Evolutionary conservation across 2,888 invertebrate species (phyloP), one percentile per base, ranked within the genome.

Genomic region (Andrena minutula): DNA sequence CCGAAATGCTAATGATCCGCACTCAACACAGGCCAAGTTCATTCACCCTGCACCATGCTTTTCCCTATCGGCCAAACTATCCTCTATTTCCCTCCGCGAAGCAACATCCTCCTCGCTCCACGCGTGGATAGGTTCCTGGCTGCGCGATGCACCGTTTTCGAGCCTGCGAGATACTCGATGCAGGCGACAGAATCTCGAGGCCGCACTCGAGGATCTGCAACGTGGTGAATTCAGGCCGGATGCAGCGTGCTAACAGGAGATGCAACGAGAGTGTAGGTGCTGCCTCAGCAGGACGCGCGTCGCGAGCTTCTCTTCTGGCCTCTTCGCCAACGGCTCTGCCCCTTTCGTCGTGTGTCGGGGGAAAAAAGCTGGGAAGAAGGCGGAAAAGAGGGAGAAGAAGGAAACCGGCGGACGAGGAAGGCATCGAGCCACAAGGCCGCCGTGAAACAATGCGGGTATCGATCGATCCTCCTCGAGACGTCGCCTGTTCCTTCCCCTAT

Each of bases 141-240:
- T 56, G 23, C 32, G 3, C 53, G 53, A n/a, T 26, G 63, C 20
- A 28, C 47, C 56, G 35, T 32, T 26, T 32, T 47, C 32, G 35
- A 51, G 58, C 10, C 41, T 47, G 49, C 63, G 68, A 63, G 70
- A 78, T 77, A 79, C 83, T 84, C 64, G 64, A 72, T 66, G 66
- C 66, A 58, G 66, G 41, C 75, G 78, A 74, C 83, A 84, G 86
- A 89, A 90, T 91, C 90, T 88, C 86, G 89, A 91, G 85, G 88
- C 85, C 81, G 85, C 84, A 87, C 91, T 91, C 85, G 83, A 90
- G 83, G 88, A 91, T 90, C 87, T 89, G 91, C 91, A 90, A 91
- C 88, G 90, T 90, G 87, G 90, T 90, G 87, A 88, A 89, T 90
- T 87, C 74, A 84, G 74, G 75, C 75, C 72, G 65, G 73, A 35